These are phyloP conservation scores for Cherax destructor DNA, from an alignment of 1,140 invertebrate species.

Conservation along the genomic window DNA sequence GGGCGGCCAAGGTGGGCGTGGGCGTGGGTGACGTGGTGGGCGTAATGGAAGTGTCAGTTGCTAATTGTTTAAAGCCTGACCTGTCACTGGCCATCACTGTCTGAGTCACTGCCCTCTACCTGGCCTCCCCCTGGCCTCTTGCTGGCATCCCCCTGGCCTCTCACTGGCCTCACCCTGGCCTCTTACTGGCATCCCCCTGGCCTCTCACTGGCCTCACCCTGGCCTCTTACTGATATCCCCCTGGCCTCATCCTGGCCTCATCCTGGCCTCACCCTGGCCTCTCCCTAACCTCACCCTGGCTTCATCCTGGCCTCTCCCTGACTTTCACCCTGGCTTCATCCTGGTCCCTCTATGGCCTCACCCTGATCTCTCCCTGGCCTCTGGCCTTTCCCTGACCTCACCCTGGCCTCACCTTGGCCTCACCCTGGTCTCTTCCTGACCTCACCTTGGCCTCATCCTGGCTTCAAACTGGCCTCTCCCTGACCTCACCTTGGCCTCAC, in stretches of 20 bases:
- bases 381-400: too few species aligned
- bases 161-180: not conserved
- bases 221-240: not conserved
- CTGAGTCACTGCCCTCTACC: not conserved
- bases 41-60: slow-evolving; percentile 41
- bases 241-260: too few species aligned
- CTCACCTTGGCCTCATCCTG: too few species aligned
- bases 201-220: not conserved
- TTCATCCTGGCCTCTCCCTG: too few species aligned
- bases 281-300: too few species aligned
- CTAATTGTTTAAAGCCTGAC: slow-evolving; percentile 37
- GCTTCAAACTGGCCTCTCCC: too few species aligned
- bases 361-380: not conserved
- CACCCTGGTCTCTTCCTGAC: too few species aligned
- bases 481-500: too few species aligned
- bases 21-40: slow-evolving; percentile 13
- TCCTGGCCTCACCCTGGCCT: too few species aligned
- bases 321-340: not conserved
- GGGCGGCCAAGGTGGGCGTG: not conserved
- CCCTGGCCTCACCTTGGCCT: too few species aligned
- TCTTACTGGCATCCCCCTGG: not conserved
- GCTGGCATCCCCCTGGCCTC: not conserved
- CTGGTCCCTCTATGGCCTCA: too few species aligned
- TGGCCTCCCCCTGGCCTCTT: not conserved
- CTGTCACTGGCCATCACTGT: slow-evolving; percentile 22